Percentiles rank a stretch among this genome's conserved stretches.
These are phyloP conservation scores for Protophormia terraenovae DNA, from an alignment of 2,888 invertebrate species.

Conservation along the genomic window DNA sequence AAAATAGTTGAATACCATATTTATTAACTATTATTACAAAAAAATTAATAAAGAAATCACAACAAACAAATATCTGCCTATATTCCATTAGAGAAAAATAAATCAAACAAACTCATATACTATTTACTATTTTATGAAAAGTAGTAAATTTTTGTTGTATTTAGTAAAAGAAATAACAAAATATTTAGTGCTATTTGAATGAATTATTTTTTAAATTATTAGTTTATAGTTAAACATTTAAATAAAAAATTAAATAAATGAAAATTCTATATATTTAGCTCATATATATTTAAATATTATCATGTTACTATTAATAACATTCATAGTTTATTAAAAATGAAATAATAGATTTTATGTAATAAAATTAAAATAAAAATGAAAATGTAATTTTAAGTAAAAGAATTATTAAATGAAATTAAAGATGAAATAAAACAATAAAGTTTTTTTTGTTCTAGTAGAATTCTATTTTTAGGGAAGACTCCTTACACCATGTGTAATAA, in stretches of 20 bases:
- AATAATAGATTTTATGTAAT: constrained; percentile 59
- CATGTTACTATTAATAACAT: constrained; percentile 56
- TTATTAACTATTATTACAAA: constrained; percentile 58
- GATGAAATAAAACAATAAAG: background rate
- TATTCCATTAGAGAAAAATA: constrained; percentile 11
- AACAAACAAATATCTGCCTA: constrained; percentile 42
- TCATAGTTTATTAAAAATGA: constrained; percentile 59
- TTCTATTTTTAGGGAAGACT: no score
- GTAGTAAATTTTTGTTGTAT: constrained; percentile 54
- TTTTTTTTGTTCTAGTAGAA: background rate
- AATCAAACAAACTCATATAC: constrained; percentile 20
- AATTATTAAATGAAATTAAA: constrained; percentile 50
- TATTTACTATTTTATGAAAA: constrained; percentile 17
- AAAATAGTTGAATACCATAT: constrained; percentile 73
- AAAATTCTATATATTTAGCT: constrained; percentile 52
- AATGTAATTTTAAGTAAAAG: constrained; percentile 43
- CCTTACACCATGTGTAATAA: background rate
- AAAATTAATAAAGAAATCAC: constrained; percentile 2
- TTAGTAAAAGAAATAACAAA: constrained; percentile 30
- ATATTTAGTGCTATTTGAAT: constrained; percentile 56
- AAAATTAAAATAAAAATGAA: constrained; percentile 27
- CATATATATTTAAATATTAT: constrained; percentile 63
- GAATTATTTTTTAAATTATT: constrained; percentile 48
- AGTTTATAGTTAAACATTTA: constrained; percentile 53
- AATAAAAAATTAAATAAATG: constrained; percentile 32